A percentile compares a stretch with the other conserved stretches of the same genome.
phyloP scores from a whole-genome alignment of 2,113 vertebrate species.

The Heterotilapia buettikoferi region DNA sequence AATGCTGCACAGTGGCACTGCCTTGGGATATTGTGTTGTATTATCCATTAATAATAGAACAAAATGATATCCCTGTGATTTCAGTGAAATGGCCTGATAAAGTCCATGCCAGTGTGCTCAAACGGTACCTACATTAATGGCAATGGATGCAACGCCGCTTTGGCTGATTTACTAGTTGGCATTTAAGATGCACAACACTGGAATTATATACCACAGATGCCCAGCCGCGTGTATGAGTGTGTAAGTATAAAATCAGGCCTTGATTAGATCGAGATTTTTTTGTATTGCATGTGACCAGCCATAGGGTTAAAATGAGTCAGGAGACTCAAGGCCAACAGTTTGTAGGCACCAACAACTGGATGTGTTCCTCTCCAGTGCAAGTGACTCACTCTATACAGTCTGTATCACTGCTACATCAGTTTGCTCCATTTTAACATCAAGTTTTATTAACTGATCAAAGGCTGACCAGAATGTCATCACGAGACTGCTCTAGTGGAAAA shows the following conservation, averaged over 20 bases:
- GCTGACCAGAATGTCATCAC: not conserved
- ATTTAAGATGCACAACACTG: not conserved
- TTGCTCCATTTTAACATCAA: not conserved
- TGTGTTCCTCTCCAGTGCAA: not conserved
- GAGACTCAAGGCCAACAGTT: not conserved
- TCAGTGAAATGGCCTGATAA: not conserved
- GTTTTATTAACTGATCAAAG: not conserved
- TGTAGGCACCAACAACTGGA: not conserved
- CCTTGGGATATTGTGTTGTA: not conserved
- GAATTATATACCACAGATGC: not conserved
- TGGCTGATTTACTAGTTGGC: not conserved
- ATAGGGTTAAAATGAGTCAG: not conserved
- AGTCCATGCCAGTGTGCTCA: not conserved
- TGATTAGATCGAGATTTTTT: fast-evolving
- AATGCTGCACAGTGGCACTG: not conserved
- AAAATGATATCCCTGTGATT: not conserved
- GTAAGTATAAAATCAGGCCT: not conserved
- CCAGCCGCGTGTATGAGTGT: not conserved
- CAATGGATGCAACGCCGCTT: not conserved
- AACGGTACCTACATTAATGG: not conserved
- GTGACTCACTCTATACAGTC: not conserved
- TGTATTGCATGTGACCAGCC: not conserved
- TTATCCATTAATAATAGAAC: not conserved
- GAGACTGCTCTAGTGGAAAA: not conserved
- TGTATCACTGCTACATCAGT: not conserved